Evolutionary conservation across 53 echinoderm and acorn worm genomes (phyloP).

Genomic region (Echinometra lucunter): DNA sequence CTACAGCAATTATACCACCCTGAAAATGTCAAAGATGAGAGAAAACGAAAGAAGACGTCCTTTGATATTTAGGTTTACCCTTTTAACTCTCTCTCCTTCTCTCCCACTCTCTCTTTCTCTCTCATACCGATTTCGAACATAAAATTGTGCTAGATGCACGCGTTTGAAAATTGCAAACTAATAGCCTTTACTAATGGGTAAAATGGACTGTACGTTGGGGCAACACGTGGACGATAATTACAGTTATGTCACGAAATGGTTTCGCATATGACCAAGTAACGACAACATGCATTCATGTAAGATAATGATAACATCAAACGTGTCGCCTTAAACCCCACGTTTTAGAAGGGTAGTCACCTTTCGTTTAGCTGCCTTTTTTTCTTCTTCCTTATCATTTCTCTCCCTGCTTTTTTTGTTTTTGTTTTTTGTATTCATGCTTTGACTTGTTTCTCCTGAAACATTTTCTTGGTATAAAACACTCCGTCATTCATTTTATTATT

Average conservation of each 20-base stretch:
- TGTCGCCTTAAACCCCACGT: not conserved
- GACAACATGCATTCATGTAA: slow-evolving; percentile 9
- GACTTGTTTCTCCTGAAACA: not conserved
- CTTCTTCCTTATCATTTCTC: not conserved
- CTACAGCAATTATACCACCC: slow-evolving; percentile 55
- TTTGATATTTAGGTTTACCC: slow-evolving; percentile 38
- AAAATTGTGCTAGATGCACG: slow-evolving; percentile 51
- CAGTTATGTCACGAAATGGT: slow-evolving; percentile 48
- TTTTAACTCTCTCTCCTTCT: not conserved
- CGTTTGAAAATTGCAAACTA: slow-evolving; percentile 40
- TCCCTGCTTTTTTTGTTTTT: too few species aligned
- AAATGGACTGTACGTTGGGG: slow-evolving; percentile 20
- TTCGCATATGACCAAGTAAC: not conserved
- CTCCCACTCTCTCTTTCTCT: not conserved
- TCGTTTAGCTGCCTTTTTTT: not conserved
- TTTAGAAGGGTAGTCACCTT: slow-evolving; percentile 5
- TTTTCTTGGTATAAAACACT: too few species aligned
- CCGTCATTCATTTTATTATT: too few species aligned
- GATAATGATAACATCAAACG: slow-evolving; percentile 39
- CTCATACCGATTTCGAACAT: not conserved
- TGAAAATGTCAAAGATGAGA: slow-evolving; percentile 35
- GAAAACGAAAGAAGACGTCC: not conserved
- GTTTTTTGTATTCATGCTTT: not conserved
- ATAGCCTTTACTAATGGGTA: slow-evolving; percentile 46
- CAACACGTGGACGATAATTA: slow-evolving; percentile 37